Percentiles rank a stretch among this genome's conserved stretches.
These are phyloP conservation scores for Vanessa tameamea DNA, from an alignment of 1,140 invertebrate genomes.

Conservation along the genomic window DNA sequence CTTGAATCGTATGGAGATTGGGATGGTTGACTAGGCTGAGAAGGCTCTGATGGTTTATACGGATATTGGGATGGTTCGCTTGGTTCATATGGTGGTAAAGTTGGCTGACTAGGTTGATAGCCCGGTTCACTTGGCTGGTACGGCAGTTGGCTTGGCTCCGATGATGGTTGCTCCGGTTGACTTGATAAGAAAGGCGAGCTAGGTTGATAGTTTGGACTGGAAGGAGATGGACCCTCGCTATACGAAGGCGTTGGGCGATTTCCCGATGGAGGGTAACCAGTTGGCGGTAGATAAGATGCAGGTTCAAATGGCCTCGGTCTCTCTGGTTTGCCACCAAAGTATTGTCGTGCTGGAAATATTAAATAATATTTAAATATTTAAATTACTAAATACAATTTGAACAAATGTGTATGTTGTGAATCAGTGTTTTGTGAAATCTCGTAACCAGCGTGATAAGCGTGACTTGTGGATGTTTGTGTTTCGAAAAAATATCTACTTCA, in stretches of 20 bases:
- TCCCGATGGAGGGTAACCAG: slow-evolving; percentile 74
- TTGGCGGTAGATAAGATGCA: slow-evolving; percentile 69
- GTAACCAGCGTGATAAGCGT: slow-evolving; percentile 25
- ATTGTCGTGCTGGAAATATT: slow-evolving; percentile 83
- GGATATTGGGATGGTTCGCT: slow-evolving; percentile 49
- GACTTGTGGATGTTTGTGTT: not conserved
- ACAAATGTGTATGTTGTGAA: slow-evolving; percentile 18
- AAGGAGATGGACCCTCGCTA: slow-evolving; percentile 61
- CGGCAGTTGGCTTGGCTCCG: slow-evolving; percentile 62
- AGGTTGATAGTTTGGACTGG: slow-evolving; percentile 55
- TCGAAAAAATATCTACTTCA: not conserved
- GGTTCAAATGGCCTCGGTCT: slow-evolving; percentile 85
- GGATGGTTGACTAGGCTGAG: slow-evolving; percentile 53
- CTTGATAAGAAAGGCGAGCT: slow-evolving; percentile 50
- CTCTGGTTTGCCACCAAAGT: slow-evolving; percentile 83
- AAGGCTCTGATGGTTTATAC: slow-evolving; percentile 51
- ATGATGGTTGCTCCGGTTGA: slow-evolving; percentile 53
- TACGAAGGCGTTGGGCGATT: slow-evolving; percentile 72
- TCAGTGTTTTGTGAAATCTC: slow-evolving; percentile 19
- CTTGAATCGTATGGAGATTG: slow-evolving; percentile 57
- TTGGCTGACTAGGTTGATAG: slow-evolving; percentile 54
- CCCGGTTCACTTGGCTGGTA: slow-evolving; percentile 50
- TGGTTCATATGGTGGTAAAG: slow-evolving; percentile 47
- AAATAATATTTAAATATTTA: not conserved
- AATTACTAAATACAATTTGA: not conserved